These are phyloP conservation scores for Philereme transversata DNA, from an alignment of 2,888 invertebrate genomes.

Conservation along the genomic window DNA sequence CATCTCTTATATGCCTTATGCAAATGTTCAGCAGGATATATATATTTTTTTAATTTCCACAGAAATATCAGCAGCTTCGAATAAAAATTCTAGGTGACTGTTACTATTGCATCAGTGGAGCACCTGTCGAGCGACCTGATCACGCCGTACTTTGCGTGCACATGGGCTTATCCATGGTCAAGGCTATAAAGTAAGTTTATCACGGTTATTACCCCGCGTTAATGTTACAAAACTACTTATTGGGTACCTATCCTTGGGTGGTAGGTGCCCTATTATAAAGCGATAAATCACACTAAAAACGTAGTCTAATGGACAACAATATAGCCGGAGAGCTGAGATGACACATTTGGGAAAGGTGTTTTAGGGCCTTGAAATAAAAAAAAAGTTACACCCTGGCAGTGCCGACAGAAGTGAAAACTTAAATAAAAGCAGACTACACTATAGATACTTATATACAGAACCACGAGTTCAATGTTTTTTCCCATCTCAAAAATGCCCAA, in stretches of 20 bases:
- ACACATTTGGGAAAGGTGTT: too few species aligned
- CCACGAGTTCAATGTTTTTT: too few species aligned
- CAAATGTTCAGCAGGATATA: background rate
- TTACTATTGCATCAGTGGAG: constrained; percentile 98
- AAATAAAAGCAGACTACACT: too few species aligned
- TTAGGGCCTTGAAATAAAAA: too few species aligned
- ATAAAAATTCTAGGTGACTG: constrained; percentile 98
- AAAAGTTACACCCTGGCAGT: too few species aligned
- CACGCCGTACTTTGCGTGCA: constrained; percentile 97
- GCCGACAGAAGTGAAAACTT: too few species aligned
- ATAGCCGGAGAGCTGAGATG: too few species aligned
- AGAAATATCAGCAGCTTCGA: constrained; percentile 96
- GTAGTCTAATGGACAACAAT: background rate
- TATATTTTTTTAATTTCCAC: constrained; percentile 39
- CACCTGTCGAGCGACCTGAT: constrained; percentile 94
- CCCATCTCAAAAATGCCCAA: too few species aligned
- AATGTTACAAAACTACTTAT: background rate
- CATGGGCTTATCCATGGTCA: constrained; percentile 98
- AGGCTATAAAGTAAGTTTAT: constrained; percentile 94
- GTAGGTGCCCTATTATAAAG: background rate
- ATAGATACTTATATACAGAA: too few species aligned
- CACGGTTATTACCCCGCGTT: background rate
- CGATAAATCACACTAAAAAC: background rate
- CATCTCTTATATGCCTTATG: constrained; percentile 19
- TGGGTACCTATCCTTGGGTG: too few species aligned